Evolutionary conservation across 2,888 invertebrate species (phyloP).

Genomic region (Drosophila birchii): DNA sequence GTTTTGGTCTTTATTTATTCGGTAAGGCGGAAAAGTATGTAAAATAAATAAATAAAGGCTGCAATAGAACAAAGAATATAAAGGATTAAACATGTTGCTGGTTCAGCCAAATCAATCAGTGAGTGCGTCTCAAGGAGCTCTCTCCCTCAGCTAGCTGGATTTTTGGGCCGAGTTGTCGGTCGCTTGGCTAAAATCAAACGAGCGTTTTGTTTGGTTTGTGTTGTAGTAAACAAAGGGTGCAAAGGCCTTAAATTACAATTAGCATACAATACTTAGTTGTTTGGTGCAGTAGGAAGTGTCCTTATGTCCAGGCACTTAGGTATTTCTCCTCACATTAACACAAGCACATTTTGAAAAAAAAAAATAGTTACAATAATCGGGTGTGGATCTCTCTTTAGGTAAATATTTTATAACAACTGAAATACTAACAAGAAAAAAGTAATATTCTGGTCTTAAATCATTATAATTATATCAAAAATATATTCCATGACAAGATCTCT

Average conservation of each 20-base stretch:
- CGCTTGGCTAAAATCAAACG: conserved; percentile 61
- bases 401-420: background rate
- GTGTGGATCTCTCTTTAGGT: background rate
- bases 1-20: conserved; percentile 15
- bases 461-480: no score
- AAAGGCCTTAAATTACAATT: conserved; percentile 58
- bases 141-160: conserved; percentile 14
- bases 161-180: conserved; percentile 21
- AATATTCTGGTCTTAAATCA: background rate
- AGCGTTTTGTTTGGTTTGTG: conserved; percentile 54
- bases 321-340: conserved; percentile 2
- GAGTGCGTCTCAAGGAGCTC: conserved; percentile 31
- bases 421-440: background rate
- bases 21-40: conserved; percentile 13
- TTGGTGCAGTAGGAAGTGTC: background rate
- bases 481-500: background rate
- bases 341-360: background rate
- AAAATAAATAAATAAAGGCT: conserved; percentile 50
- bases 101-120: conserved; percentile 37
- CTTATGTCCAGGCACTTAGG: conserved; percentile 2
- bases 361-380: background rate
- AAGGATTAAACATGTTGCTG: conserved; percentile 32
- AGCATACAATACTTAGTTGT: conserved; percentile 40
- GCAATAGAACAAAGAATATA: conserved; percentile 53
- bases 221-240: conserved; percentile 48